phyloP scores from a whole-genome alignment of 2,888 invertebrate species.

The Tanypteryx hageni region DNA sequence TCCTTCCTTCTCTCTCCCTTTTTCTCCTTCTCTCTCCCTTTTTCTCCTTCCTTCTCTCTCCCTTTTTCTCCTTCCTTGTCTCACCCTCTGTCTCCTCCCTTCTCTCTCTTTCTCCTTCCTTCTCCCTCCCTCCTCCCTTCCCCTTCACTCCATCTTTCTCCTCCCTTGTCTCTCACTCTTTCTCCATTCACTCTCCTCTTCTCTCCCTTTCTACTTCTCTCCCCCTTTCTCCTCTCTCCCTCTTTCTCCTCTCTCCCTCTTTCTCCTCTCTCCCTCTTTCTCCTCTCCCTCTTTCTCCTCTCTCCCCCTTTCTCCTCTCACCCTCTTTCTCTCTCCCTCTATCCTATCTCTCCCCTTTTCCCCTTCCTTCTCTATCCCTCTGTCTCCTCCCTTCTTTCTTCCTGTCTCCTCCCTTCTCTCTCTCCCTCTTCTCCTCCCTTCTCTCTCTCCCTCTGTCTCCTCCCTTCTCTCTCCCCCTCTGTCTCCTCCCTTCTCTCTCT shows the following conservation, averaged over 20 bases:
- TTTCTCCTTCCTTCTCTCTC: background rate
- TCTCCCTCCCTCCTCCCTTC: slow-evolving; percentile 68
- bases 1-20: background rate
- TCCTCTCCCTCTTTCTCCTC: background rate
- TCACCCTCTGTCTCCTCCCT: background rate
- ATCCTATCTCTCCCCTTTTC: no score
- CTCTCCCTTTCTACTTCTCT: background rate
- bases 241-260: background rate
- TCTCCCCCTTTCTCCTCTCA: no score
- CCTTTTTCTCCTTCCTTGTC: background rate
- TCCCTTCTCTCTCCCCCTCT: no score
- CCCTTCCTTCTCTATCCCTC: no score
- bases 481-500: background rate
- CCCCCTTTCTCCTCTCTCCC: background rate
- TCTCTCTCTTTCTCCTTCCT: background rate
- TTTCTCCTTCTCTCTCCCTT: no score
- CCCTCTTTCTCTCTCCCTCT: no score
- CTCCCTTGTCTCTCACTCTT: no score
- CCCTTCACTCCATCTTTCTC: background rate
- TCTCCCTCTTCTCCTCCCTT: no score
- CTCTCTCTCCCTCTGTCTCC: no score
- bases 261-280: background rate
- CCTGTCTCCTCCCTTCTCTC: no score
- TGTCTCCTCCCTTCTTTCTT: no score
- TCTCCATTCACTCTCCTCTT: no score